These are phyloP conservation scores for Pygoscelis adeliae DNA, from an alignment of 2,113 vertebrate genomes.

Conservation along the genomic window DNA sequence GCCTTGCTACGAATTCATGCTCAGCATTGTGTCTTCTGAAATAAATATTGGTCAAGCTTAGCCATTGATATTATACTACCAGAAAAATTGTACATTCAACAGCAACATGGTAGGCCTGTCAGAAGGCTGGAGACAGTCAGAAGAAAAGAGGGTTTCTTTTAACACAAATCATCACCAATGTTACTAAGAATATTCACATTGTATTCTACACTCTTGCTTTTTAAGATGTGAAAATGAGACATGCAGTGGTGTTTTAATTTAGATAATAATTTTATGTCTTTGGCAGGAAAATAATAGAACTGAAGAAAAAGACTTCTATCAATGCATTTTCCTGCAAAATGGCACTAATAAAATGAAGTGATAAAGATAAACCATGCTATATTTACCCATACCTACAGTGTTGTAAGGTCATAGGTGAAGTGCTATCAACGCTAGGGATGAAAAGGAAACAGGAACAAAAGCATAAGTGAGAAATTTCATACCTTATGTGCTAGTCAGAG, in stretches of 20 bases:
- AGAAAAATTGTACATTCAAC: background rate
- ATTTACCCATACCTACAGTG: background rate
- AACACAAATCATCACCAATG: background rate
- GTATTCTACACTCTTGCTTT: background rate
- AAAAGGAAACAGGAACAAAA: background rate
- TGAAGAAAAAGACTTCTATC: background rate
- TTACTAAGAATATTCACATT: slow-evolving; percentile 24
- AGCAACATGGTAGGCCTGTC: background rate
- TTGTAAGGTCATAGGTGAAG: background rate
- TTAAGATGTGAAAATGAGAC: slow-evolving; percentile 16
- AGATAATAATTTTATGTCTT: slow-evolving; percentile 7
- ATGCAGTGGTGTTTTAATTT: slow-evolving; percentile 15
- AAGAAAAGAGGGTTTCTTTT: background rate
- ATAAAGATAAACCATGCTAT: background rate
- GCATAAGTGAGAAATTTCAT: background rate
- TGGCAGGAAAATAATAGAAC: background rate
- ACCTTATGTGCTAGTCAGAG: background rate
- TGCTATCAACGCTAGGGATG: background rate
- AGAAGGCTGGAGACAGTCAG: background rate
- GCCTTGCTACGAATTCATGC: background rate
- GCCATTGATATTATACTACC: background rate
- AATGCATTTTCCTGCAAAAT: background rate
- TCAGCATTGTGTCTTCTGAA: background rate
- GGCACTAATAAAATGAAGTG: background rate
- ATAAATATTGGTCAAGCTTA: background rate